Base-by-base conservation (phyloP, 2,888 invertebrate species). In the Himalopsyche tibetana region DNA sequence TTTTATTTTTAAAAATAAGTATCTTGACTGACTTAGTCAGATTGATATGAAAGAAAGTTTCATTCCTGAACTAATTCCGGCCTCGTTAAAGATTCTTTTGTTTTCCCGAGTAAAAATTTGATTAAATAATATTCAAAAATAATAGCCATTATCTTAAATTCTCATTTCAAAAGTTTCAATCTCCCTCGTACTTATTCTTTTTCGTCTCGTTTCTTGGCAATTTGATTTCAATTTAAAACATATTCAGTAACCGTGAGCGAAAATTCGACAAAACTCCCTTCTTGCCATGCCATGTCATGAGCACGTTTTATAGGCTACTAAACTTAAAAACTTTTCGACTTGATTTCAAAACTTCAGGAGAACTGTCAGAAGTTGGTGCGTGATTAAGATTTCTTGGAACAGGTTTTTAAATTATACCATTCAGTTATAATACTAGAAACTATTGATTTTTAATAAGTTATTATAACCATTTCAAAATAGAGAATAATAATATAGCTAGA, bases 261-360 rank as follows among this genome's bases (percentile, higher is more conserved):
- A 63, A 63, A 63, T 28, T 63, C 63, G 63, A 63, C 19, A 19
- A 5, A 63, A 51, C 15, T 51, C 51, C 51, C 4, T 51, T 51
- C 51, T 51, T 51, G 5, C 63, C 19, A 19, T 63, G 11, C 63
- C 19, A 63, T 19, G 63, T 63, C 63, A 63, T 63, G 63, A 19
- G 63, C 63, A 63, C 63, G 63, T 63, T 63, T 63, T 63, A 63
- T 63, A 19, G 19, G 63, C 63, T 19, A 63, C 63, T 63, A 63
- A 63, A 63, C 63, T 63, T 63, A 63, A 63, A 63, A 63, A 63
- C 63, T 63, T 63, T 63, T 63, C 63, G 63, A 19, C 63, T 63
- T 19, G 63, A 63, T 63, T 63, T 63, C 19, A 63, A 63, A 63
- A 63, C 63, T 63, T 4, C 11, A 63, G 28, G 8, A 63, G 28